Base-by-base conservation (phyloP, 2,888 invertebrate species). In the Pilophorus perplexus region DNA sequence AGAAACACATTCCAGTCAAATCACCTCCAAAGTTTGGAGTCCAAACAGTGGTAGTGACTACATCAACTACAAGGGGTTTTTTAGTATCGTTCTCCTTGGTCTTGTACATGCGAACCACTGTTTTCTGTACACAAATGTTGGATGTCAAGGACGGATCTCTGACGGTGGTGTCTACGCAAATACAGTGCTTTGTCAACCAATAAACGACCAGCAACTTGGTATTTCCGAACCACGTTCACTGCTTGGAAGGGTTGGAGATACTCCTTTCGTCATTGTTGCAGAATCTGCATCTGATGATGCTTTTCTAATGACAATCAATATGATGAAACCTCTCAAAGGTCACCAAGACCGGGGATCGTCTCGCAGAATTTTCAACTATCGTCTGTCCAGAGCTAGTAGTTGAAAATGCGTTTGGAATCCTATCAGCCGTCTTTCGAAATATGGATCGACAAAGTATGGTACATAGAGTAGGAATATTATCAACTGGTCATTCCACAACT, bases 81-180 rank as follows among this genome's bases (percentile, higher is more conserved):
- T 23, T 20, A 64, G 52, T 16, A 64, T 64, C 23, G 72, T 73
- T 16, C 69, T 73, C 22, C 66, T 74, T 55, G 73, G 71, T 37
- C 54, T 73, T 33, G 70, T 70, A 54, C 71, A 74, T 70, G 70
- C 73, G 62, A 71, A 73, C 55, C 73, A 73, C 64, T 70, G 69
- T 67, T 75, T 75, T 68, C 69, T 72, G 44, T 73, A 71, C 69
- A 72, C 70, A 38, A 71, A 75, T 57, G 69, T 74, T 70, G 74
- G 74, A 4, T 72, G 71, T 68, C 71, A 73, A 67, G 73, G 72
- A 25, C 69, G 73, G 54, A 72, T 73, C 66, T 70, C 70, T 23
- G 73, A 74, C 67, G 73, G 72, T 22, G 72, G 71, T 23, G 67
- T 72, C 27, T 71, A 68, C 50, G 65, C 59, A 55, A 59, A 52